phyloP scores from a whole-genome alignment of 2,113 vertebrate genomes.

The Pseudopodoces humilis region DNA sequence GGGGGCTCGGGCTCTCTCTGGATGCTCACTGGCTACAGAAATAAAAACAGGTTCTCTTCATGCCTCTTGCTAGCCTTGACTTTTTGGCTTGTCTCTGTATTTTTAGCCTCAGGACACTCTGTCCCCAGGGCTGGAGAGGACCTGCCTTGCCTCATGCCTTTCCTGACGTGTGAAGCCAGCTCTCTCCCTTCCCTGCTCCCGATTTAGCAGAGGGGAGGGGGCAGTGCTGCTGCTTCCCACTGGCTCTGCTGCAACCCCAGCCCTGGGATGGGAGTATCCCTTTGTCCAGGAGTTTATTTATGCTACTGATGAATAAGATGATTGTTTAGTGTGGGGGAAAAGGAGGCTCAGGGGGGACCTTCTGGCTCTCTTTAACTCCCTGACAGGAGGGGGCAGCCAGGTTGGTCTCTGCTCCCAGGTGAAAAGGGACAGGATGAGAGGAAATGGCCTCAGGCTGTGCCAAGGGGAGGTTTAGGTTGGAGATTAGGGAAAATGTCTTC shows the following conservation, averaged over 20 bases:
- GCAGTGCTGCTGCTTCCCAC: not conserved
- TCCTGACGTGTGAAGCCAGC: not conserved
- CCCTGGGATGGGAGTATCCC: no score
- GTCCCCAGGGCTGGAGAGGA: not conserved
- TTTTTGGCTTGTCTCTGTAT: constrained; percentile 20
- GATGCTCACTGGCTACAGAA: not conserved
- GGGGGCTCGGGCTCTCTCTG: not conserved
- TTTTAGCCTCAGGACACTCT: constrained; percentile 49
- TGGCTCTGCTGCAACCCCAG: not conserved
- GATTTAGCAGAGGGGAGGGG: not conserved
- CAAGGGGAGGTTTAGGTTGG: not conserved
- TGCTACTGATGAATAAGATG: not conserved
- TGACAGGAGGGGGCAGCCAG: not conserved
- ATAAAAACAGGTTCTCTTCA: constrained; percentile 16
- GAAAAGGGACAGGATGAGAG: not conserved
- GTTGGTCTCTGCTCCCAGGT: not conserved
- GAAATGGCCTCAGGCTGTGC: not conserved
- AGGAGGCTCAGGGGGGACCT: not conserved
- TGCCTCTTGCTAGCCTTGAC: constrained; percentile 14
- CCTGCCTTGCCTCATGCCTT: not conserved
- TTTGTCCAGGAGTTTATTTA: not conserved
- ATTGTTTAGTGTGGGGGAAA: not conserved
- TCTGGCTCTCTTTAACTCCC: fast-evolving
- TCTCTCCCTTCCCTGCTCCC: not conserved
- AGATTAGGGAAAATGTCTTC: not conserved